A percentile compares a stretch with the other conserved stretches of the same genome.
phyloP scores from a whole-genome alignment of 2,888 invertebrate species.

The Netelia melanura region DNA sequence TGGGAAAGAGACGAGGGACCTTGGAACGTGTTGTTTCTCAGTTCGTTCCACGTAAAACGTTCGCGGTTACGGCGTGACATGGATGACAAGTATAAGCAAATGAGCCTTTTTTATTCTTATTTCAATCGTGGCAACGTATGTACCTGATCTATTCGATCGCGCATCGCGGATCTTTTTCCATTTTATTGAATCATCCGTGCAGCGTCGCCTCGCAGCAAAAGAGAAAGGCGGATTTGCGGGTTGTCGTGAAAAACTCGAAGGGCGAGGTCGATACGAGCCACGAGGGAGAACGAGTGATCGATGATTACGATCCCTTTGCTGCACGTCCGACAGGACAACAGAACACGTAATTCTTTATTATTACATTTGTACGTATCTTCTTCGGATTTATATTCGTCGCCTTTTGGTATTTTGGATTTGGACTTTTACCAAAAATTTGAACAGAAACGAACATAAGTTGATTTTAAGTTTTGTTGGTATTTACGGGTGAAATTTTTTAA shows the following conservation, averaged over 20 bases:
- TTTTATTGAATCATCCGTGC: constrained; percentile 38
- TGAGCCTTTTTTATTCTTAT: constrained; percentile 10
- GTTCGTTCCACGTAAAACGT: constrained; percentile 19
- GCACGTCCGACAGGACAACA: constrained; percentile 88
- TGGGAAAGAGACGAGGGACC: constrained; percentile 42
- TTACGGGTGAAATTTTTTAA: too few relatives aligned
- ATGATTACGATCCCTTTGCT: constrained; percentile 89
- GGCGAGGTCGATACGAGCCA: constrained; percentile 50
- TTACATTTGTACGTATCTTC: not conserved
- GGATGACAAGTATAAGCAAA: constrained; percentile 60
- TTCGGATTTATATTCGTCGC: not conserved
- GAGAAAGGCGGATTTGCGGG: constrained; percentile 57
- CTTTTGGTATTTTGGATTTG: not conserved
- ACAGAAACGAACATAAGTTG: too few relatives aligned
- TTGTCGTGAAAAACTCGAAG: constrained; percentile 47
- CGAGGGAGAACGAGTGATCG: constrained; percentile 80
- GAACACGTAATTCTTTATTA: constrained; percentile 87
- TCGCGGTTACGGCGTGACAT: constrained; percentile 51
- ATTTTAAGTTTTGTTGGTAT: too few relatives aligned
- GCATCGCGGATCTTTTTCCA: constrained; percentile 39
- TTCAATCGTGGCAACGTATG: not conserved
- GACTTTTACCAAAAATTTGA: not conserved
- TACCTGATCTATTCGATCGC: constrained; percentile 23
- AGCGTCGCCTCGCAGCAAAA: constrained; percentile 46
- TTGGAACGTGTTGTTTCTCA: constrained; percentile 24